Base-by-base conservation (phyloP, 2,113 vertebrate genomes). In the Morone chrysops region DNA sequence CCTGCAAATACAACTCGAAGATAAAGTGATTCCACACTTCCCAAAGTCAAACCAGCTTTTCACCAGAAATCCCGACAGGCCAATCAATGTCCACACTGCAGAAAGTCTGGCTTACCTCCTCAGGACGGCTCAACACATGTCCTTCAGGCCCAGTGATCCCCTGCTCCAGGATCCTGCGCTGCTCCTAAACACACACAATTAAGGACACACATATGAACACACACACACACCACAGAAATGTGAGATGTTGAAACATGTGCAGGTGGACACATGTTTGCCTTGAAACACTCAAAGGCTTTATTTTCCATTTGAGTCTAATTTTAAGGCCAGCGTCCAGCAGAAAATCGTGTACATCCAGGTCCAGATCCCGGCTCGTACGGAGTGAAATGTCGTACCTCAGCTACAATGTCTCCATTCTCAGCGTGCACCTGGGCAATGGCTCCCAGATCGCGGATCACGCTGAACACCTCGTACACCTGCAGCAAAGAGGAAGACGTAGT, bases 141-240 rank as follows among this genome's bases (percentile, higher is more conserved):
- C 98, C 98, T 82, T 99, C 98, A 0, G 98, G 98, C n/a, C 98
- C 98, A 0, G 97, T 98, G 94, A 99, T 99, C 8, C 98, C 98
- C 94, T 98, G 93, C 9, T 98, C 97, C 93, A 99, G 93, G 81
- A 99, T 97, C 91, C 96, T 94, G 38, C 95, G 97, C 94, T 99
- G 98, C 79, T 99, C 98, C 98, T 99, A 75, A 72, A 88, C n/a
- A 69, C 40, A 83, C 14, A 62, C n/a, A 88, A 54, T 54, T 20
- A 54, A 51, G 48, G 31, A 45, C 43, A 45, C 43, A 47, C 45
- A 47, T 0, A 47, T 47, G 45, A 13, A 47, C 45, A 47, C 45
- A 47, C 45, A 47, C 43, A 47, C 45, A 47, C 47, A 77, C n/a
- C 7, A 41, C 31, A 76, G 41, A 70, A 67, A 81, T 20, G 13